A percentile compares a stretch with the other conserved stretches of the same genome.
These are phyloP conservation scores for Rhinopomastus cyanomelas DNA, from an alignment of 2,113 vertebrate genomes.

Conservation along the genomic window DNA sequence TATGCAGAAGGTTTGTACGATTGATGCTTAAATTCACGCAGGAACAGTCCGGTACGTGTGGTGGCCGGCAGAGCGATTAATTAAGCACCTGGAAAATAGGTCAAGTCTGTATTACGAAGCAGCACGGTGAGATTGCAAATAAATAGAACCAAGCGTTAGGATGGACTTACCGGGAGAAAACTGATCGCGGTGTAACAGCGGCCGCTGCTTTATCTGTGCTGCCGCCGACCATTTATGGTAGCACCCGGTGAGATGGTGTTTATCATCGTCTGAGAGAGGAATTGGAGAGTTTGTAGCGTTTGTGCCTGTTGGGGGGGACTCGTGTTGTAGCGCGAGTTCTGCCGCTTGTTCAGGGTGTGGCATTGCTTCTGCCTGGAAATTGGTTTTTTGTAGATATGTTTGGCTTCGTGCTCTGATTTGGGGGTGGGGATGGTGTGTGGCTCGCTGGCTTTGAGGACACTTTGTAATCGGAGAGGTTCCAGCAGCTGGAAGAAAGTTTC, in stretches of 20 bases:
- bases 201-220: constrained; percentile 46
- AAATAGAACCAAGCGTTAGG: constrained; percentile 39
- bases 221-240: constrained; percentile 23
- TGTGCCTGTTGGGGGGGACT: background rate
- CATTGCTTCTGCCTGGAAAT: background rate
- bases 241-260: background rate
- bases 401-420: constrained; percentile 12
- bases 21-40: background rate
- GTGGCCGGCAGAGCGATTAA: constrained; percentile 49
- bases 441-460: background rate
- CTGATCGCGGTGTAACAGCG: background rate
- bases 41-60: background rate
- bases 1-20: background rate
- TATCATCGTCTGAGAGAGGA: background rate
- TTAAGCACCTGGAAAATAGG: constrained; percentile 70
- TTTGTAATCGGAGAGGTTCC: background rate
- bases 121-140: constrained; percentile 50
- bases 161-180: constrained; percentile 44
- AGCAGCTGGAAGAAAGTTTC: background rate
- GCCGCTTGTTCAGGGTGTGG: constrained; percentile 47
- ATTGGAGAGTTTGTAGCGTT: background rate
- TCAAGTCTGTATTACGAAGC: constrained; percentile 63
- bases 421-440: background rate
- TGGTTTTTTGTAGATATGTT: background rate
- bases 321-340: background rate